Percentiles rank a stretch among this genome's conserved stretches.
phyloP scores from a whole-genome alignment of 2,797 vertebrate species.

The Sus cebifrons region DNA sequence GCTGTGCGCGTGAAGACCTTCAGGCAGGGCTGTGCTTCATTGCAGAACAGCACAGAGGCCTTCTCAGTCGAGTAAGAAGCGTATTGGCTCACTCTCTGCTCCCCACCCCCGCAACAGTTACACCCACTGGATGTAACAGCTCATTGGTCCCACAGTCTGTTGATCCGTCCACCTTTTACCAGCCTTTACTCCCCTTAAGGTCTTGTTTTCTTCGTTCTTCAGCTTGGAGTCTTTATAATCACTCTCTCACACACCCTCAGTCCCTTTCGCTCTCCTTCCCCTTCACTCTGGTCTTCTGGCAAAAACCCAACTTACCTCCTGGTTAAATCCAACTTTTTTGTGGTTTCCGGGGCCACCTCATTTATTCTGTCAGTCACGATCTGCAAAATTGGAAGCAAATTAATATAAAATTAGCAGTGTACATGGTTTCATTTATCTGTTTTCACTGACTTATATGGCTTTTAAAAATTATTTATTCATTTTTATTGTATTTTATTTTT shows the following conservation, averaged over 20 bases:
- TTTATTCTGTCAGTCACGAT: neutral
- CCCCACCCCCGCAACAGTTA: accelerated
- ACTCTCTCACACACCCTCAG: neutral
- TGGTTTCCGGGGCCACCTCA: neutral
- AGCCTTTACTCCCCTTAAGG: neutral
- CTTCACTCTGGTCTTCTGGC: neutral
- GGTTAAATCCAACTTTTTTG: neutral
- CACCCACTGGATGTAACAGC: too few species aligned
- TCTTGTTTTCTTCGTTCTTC: neutral
- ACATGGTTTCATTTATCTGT: neutral
- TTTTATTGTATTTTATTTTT: neutral
- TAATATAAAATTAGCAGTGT: neutral
- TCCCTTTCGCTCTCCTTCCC: neutral
- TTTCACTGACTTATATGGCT: neutral
- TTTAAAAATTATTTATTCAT: neutral
- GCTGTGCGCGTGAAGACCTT: neutral
- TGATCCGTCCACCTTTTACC: neutral
- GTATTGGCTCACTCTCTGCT: neutral
- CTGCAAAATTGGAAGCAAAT: neutral
- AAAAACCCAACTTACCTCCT: neutral
- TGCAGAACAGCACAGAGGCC: neutral
- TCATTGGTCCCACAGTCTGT: neutral
- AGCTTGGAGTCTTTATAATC: neutral
- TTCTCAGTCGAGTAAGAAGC: neutral
- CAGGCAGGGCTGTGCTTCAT: neutral